Evolutionary conservation across 2,113 vertebrate species (phyloP).

Genomic region (Oncorhynchus gorbuscha): DNA sequence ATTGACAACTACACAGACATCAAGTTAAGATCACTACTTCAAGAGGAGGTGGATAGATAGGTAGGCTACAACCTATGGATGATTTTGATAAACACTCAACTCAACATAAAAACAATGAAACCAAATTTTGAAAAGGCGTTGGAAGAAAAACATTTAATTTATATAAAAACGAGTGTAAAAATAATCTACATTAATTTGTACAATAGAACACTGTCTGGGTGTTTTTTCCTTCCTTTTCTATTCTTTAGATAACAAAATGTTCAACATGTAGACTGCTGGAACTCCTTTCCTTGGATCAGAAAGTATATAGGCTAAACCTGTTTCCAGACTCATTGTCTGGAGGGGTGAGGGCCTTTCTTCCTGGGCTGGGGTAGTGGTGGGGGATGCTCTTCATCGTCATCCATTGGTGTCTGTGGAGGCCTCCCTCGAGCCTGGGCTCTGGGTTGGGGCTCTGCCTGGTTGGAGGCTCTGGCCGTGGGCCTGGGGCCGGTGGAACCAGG

Average conservation of each 20-base stretch:
- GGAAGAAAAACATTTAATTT: no score
- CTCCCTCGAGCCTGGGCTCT: not conserved
- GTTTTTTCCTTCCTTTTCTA: no score
- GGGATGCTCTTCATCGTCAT: conserved; percentile 24
- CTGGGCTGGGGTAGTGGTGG: conserved; percentile 72
- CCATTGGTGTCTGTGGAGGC: conserved; percentile 8
- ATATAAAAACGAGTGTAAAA: no score
- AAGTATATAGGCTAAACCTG: not conserved
- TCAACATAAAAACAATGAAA: not conserved
- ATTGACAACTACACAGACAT: not conserved
- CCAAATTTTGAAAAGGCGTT: not conserved
- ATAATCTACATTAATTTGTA: no score
- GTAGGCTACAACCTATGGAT: not conserved
- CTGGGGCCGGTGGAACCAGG: not conserved
- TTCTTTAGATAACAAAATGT: no score
- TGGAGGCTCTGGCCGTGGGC: not conserved
- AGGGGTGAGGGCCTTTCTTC: conserved; percentile 28
- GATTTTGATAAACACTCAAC: not conserved
- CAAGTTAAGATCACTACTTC: not conserved
- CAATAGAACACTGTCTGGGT: no score
- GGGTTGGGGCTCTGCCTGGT: not conserved
- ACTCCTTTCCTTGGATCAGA: not conserved
- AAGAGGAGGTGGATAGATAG: not conserved
- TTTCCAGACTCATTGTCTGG: not conserved
- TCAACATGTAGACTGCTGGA: not conserved